Percentiles rank a stretch among this genome's conserved stretches.
phyloP scores from a whole-genome alignment of 2,797 vertebrate genomes.

The Danio jaintianensis region DNA sequence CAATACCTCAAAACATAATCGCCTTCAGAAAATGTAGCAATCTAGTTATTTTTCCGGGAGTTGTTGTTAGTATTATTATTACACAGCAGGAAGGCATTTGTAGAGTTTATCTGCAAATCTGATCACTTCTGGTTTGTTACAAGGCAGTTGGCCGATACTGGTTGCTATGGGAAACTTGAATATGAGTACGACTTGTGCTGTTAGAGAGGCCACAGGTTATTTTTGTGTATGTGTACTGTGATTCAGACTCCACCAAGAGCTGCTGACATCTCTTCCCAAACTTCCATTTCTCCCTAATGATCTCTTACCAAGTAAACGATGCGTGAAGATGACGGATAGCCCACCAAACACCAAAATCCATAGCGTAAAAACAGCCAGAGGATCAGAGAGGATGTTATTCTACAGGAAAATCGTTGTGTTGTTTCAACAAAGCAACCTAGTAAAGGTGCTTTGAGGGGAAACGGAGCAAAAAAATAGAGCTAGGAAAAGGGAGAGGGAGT shows the following conservation, averaged over 20 bases:
- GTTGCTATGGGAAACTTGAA: constrained; percentile 61
- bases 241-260: constrained; percentile 39
- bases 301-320: constrained; percentile 23
- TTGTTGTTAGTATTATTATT: background rate
- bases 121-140: constrained; percentile 45
- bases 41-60: background rate
- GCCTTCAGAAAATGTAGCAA: background rate
- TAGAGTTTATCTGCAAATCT: background rate
- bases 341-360: background rate
- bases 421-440: background rate
- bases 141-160: constrained; percentile 38
- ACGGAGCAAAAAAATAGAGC: constrained; percentile 8
- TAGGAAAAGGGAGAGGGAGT: constrained; percentile 11
- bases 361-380: constrained; percentile 16
- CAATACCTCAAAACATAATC: background rate
- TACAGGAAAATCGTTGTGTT: constrained; percentile 16
- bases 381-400: constrained; percentile 3
- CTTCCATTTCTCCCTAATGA: constrained; percentile 39
- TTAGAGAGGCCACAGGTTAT: constrained; percentile 47
- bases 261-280: constrained; percentile 30
- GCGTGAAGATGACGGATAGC: background rate
- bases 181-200: constrained; percentile 51
- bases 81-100: background rate
- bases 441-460: constrained; percentile 19
- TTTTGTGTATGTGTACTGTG: constrained; percentile 25